Conservation (phyloP, 2,888 invertebrate genomes). For the Callimorpha dominula region DNA sequence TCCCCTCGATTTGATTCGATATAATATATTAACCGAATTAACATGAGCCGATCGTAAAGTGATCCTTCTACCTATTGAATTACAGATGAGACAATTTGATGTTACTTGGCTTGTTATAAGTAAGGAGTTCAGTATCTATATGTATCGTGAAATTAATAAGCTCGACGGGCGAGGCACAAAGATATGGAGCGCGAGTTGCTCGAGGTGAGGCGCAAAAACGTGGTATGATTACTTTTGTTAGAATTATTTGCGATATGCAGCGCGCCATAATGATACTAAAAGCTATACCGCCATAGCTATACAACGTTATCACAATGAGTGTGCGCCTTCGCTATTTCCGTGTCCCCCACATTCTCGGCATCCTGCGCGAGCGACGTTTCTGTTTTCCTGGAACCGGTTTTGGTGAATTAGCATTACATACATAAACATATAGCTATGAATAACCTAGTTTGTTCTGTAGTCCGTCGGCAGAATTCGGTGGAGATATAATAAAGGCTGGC, state of each 20-base stretch:
- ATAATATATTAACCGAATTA: constrained; percentile 33
- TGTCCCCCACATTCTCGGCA: constrained; percentile 19
- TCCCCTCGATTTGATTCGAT: constrained; percentile 15
- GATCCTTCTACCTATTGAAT: constrained; percentile 31
- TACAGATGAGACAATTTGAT: constrained; percentile 42
- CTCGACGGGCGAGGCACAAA: constrained; percentile 35
- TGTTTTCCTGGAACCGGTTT: constrained; percentile 29
- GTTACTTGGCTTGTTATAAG: constrained; percentile 44
- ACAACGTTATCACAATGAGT: neutral
- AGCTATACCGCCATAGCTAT: neutral
- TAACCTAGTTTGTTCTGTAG: constrained; percentile 9
- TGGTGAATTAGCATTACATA: constrained; percentile 18
- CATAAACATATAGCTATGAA: neutral
- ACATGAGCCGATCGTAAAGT: constrained; percentile 23
- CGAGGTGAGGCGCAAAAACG: constrained; percentile 9
- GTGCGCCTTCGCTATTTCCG: constrained; percentile 18
- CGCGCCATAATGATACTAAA: neutral
- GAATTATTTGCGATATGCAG: neutral
- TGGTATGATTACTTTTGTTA: neutral
- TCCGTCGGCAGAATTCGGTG: neutral
- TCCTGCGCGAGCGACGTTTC: constrained; percentile 8
- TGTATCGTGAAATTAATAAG: constrained; percentile 48
- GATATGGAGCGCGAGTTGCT: neutral
- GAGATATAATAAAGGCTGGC: constrained; percentile 22
- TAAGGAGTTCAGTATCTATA: constrained; percentile 47